phyloP scores from a whole-genome alignment of 2,797 vertebrate species.

The Mareca penelope region DNA sequence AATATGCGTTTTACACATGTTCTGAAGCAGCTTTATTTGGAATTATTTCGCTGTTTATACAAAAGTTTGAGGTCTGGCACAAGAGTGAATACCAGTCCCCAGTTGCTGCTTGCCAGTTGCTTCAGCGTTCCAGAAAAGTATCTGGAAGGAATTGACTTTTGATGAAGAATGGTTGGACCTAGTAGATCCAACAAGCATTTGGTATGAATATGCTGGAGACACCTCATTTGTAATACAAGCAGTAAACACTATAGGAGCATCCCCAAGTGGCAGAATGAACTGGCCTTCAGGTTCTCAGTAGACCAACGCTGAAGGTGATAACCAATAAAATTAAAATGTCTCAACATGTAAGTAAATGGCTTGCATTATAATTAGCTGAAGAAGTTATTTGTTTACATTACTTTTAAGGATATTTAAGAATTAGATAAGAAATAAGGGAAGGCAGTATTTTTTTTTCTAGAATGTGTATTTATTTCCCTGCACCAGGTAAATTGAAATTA shows the following conservation, averaged over 20 bases:
- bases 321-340: background rate
- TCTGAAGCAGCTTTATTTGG: background rate
- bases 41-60: background rate
- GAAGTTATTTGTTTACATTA: background rate
- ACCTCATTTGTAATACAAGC: background rate
- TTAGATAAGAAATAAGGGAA: constrained; percentile 1
- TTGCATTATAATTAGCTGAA: background rate
- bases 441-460: background rate
- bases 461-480: background rate
- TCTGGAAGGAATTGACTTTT: background rate
- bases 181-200: background rate
- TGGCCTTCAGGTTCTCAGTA: background rate
- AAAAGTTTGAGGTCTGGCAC: background rate
- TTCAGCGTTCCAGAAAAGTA: background rate
- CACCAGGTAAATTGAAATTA: constrained; percentile 44
- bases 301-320: background rate
- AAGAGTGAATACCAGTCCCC: background rate
- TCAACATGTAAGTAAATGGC: background rate
- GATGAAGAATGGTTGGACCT: background rate
- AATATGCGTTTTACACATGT: background rate
- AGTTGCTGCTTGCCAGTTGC: background rate
- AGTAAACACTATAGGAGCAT: background rate
- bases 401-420: background rate
- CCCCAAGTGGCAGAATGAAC: background rate
- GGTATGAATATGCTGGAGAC: background rate